These are phyloP conservation scores for Mus minutoides DNA, from an alignment of 2,797 vertebrate genomes.

Conservation along the genomic window DNA sequence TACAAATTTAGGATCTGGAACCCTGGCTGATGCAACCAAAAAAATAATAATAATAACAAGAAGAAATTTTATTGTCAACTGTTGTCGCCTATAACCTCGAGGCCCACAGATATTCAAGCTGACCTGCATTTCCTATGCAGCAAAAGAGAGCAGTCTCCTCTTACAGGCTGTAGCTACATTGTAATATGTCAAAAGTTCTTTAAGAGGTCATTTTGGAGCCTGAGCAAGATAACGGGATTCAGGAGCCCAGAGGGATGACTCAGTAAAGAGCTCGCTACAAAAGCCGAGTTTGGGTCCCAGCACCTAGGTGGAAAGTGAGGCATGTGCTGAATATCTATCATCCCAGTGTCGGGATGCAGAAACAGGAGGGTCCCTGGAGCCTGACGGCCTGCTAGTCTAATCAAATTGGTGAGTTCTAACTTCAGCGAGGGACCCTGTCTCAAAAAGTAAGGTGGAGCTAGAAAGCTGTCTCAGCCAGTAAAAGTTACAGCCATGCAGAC, in stretches of 20 bases:
- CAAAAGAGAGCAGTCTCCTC: not conserved
- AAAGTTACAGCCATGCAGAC: not conserved
- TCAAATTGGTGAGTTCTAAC: not conserved
- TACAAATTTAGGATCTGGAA: not conserved
- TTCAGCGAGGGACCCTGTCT: not conserved
- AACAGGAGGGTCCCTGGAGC: not conserved
- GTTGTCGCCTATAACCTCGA: not conserved
- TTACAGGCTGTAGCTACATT: not conserved
- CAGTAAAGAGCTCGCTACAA: not conserved
- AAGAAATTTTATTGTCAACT: not conserved
- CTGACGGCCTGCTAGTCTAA: not conserved
- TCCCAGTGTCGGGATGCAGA: not conserved
- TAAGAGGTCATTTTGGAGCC: not conserved
- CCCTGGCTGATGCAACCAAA: not conserved
- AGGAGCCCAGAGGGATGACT: not conserved
- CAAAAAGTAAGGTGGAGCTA: not conserved
- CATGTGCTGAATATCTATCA: not conserved
- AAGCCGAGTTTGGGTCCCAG: not conserved
- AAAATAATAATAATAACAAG: not conserved
- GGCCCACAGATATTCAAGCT: not conserved
- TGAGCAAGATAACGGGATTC: not conserved
- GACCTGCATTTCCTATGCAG: not conserved
- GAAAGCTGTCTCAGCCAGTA: not conserved
- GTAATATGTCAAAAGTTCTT: no score
- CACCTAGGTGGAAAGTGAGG: not conserved